Evolutionary conservation across 2,113 vertebrate species (phyloP), one percentile per base, ranked within the genome.

Genomic region (Labeo catla): DNA sequence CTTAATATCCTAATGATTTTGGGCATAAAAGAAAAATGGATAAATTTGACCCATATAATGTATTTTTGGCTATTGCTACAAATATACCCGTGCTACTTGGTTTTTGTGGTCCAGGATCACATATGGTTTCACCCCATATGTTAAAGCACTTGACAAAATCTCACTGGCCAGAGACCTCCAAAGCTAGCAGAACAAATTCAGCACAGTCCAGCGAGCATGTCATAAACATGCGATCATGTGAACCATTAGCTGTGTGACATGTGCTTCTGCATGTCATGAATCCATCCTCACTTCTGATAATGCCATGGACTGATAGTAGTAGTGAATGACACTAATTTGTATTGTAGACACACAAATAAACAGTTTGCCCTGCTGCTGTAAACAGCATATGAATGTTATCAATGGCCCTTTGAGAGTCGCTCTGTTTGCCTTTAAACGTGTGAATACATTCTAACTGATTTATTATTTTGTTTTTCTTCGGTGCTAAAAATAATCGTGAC

Each of bases 221-320:
- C 78, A 45, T 63, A 63, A 81, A 81, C 78, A 81, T 47, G 39
- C 19, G 36, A n/a, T n/a, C 9, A 36, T 80, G 39, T 13, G 57
- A 80, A 63, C 11, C 34, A 3, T 21, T 43, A 59, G 13, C 73
- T 50, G 72, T 39, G 52, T 43, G 54, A 63, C 28, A 28, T 47
- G 34, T 21, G 39, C 21, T 43, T 61, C 5, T 61, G 15, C 54
- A 23, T 45, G 19, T 80, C 52, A 80, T 45, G 11, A 80, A 80
- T 80, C 78, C 45, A 54, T 80, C 57, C 15, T n/a, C 36, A 15
- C 36, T 52, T 63, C 57, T 63, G 54, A 45, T 80, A 80, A 61
- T 61, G 52, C 11, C 12, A 5, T 59, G 52, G 10, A 47, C 72
- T n/a, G 19, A 23, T 13, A 23, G 19, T 76, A 19, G 21, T 43